phyloP scores from a whole-genome alignment of 2,888 invertebrate species.

The Hypselothyrea guttata region DNA sequence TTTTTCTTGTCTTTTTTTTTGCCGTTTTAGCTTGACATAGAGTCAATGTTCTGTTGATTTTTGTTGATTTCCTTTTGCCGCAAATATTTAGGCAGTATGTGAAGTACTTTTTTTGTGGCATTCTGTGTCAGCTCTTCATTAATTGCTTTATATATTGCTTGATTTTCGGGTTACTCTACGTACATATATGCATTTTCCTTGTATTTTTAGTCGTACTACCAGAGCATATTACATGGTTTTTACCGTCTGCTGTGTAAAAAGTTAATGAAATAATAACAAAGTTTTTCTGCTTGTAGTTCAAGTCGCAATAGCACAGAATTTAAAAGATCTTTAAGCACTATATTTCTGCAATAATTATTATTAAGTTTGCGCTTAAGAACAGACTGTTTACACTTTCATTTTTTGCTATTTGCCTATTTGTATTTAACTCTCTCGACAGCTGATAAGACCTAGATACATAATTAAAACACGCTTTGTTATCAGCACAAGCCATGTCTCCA shows the following conservation, averaged over 20 bases:
- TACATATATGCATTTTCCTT: conserved; percentile 17
- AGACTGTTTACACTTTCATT: conserved; percentile 14
- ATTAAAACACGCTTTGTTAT: conserved; percentile 29
- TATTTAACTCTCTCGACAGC: conserved; percentile 1
- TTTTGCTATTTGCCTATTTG: neutral
- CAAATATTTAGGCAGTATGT: conserved; percentile 20
- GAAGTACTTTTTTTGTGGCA: no score
- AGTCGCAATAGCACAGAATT: neutral
- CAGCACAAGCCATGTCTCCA: conserved; percentile 24
- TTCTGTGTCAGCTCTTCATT: no score
- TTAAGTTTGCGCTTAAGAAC: no score
- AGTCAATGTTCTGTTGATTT: conserved; percentile 45
- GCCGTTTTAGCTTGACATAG: conserved; percentile 29
- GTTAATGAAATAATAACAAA: conserved; percentile 54
- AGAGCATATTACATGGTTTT: neutral
- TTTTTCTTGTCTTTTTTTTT: conserved; percentile 7
- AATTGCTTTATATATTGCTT: conserved; percentile 26
- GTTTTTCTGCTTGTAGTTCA: neutral
- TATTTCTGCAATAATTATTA: neutral
- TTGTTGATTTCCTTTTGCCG: conserved; percentile 24
- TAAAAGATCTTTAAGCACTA: neutral
- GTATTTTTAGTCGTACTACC: conserved; percentile 33
- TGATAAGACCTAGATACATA: conserved; percentile 28
- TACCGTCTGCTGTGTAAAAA: conserved; percentile 42
- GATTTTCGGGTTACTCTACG: conserved; percentile 1